Base-by-base conservation (phyloP, 2,113 vertebrate genomes). In the Anguilla japonica region DNA sequence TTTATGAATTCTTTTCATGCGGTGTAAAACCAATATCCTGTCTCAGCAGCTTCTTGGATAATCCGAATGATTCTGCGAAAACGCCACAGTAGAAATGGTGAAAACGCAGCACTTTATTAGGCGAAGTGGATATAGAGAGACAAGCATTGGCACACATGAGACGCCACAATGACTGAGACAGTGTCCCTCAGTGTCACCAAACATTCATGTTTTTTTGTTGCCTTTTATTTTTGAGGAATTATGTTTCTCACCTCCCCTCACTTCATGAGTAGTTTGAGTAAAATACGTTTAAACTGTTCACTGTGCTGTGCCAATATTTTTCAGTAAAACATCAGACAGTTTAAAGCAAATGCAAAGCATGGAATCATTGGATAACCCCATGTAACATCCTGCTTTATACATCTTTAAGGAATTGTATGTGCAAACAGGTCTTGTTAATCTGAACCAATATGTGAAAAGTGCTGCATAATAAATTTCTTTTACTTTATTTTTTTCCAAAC, bases 21-120 rank as follows among this genome's bases (percentile, higher is more conserved):
- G 78, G 81, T 87, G 87, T 90, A 88, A 90, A 90, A 91, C 14
- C 22, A 16, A 86, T 92, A 91, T 91, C 89, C 92, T 89, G 81
- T 79, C 79, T 83, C 81, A 91, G 88, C 85, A 89, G 91, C 88
- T 91, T 89, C 78, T 88, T 34, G 87, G 91, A 86, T 89, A 92
- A 88, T 89, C 87, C 82, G 83, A 89, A 85, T 87, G 63, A 88
- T 81, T 87, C 87, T 88, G 81, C 40, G 56, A 84, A 82, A 53
- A 83, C 29, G 26, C 67, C 50, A 40, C 63, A 79, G 84, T 83
- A 84, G 81, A 84, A 88, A 88, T 86, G 87, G 75, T 75, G 86
- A 89, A 86, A 91, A 81, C 85, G 88, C 81, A 53, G 87, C 41
- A 41, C 26, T 41, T 83, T 67, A 56, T 67, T 20, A 26, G 83